Evolutionary conservation across 2,113 vertebrate genomes (phyloP).

Genomic region (Pithys albifrons): DNA sequence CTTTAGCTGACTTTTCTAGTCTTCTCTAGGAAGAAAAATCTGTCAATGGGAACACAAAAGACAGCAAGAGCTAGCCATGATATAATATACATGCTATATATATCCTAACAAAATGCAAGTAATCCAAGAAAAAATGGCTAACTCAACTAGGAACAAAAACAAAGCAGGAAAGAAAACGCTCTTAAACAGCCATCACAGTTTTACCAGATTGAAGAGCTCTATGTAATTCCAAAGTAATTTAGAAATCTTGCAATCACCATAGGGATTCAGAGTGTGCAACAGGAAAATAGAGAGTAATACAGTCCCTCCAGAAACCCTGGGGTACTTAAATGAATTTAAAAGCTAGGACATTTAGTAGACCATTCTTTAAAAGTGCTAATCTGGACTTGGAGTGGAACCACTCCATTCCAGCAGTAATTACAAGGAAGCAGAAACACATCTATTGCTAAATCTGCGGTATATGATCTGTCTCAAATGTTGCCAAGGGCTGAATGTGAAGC

Average conservation of each 20-base stretch:
- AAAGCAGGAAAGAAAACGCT: not conserved
- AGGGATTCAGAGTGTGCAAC: not conserved
- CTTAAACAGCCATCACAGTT: fast-evolving
- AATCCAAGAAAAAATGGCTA: not conserved
- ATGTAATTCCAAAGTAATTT: not conserved
- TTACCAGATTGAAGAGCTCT: not conserved
- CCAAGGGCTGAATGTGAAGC: not conserved
- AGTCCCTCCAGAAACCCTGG: not conserved
- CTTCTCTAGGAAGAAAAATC: not conserved
- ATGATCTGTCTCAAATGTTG: not conserved
- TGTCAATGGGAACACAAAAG: not conserved
- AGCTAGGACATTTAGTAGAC: not conserved
- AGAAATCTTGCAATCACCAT: not conserved
- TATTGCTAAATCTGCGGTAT: not conserved
- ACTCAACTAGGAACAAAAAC: not conserved
- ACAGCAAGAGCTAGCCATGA: not conserved
- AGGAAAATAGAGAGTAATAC: not conserved
- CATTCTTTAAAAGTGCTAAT: not conserved
- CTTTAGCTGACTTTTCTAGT: not conserved
- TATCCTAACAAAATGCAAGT: not conserved
- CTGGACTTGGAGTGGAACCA: not conserved
- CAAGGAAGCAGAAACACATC: not conserved
- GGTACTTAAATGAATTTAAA: not conserved
- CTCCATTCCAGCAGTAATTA: not conserved
- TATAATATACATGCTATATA: not conserved